Conservation (phyloP, 2,888 invertebrate genomes). For the Dendrolimus pini region DNA sequence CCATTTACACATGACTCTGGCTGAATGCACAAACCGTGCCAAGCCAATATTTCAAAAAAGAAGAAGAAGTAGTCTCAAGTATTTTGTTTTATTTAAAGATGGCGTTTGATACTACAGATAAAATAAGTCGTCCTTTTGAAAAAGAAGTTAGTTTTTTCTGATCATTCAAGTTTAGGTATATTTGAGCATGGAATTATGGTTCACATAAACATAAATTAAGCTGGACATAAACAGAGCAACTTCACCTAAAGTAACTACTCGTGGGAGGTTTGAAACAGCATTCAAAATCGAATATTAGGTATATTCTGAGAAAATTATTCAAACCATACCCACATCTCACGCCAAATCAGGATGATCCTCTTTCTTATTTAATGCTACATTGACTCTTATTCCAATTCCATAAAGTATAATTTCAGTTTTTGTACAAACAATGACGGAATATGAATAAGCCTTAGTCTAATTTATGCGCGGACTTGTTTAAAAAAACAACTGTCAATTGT, state of each 20-base stretch:
- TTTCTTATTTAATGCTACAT: not conserved
- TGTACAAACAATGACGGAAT: constrained; percentile 10
- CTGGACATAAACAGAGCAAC: not conserved
- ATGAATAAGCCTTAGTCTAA: constrained; percentile 25
- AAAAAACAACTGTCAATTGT: constrained; percentile 37
- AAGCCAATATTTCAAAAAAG: too few relatives aligned
- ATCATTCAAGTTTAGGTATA: too few relatives aligned
- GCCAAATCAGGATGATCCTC: not conserved
- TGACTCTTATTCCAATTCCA: constrained; percentile 5
- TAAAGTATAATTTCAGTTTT: constrained; percentile 9
- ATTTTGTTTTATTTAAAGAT: too few relatives aligned
- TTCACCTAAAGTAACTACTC: not conserved
- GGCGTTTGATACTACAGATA: too few relatives aligned
- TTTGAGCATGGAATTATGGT: too few relatives aligned
- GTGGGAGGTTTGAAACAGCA: not conserved
- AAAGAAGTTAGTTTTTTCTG: too few relatives aligned
- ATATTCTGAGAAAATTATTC: not conserved
- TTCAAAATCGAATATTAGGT: not conserved
- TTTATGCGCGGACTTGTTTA: constrained; percentile 42
- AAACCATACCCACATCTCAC: not conserved
- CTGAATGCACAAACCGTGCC: too few relatives aligned
- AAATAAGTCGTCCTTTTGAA: too few relatives aligned
- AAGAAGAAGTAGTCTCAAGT: too few relatives aligned
- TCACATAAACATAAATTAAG: not conserved
- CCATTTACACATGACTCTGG: too few relatives aligned